Evolutionary conservation across 2,113 vertebrate genomes (phyloP).

Genomic region (Stomatorhinus ivindoensis): DNA sequence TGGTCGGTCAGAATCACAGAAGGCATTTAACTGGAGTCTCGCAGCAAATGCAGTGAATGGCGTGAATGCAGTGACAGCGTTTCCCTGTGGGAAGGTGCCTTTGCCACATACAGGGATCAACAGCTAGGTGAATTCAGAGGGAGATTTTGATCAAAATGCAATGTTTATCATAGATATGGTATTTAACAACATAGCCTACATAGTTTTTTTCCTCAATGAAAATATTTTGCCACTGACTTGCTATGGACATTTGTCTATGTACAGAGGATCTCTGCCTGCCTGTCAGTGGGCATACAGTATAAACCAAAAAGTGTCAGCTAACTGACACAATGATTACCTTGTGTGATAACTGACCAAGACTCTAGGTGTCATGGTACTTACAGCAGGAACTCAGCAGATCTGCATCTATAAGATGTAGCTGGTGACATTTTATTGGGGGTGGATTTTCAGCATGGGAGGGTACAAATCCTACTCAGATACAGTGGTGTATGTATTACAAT

Average conservation of each 20-base stretch:
- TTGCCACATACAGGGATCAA: not conserved
- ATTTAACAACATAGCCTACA: not conserved
- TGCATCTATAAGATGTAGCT: not conserved
- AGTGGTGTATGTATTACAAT: not conserved
- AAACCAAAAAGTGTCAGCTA: conserved; percentile 18
- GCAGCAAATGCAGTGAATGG: conserved; percentile 32
- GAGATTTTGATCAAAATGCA: not conserved
- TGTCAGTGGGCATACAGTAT: not conserved
- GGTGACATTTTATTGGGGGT: not conserved
- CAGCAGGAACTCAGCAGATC: not conserved
- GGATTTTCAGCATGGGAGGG: not conserved
- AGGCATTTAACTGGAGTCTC: conserved; percentile 39
- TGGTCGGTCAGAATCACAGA: conserved; percentile 42
- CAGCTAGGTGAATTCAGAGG: not conserved
- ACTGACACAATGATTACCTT: conserved; percentile 34
- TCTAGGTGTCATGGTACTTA: too few species aligned
- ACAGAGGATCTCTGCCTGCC: not conserved
- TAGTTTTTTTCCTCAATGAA: not conserved
- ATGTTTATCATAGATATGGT: not conserved
- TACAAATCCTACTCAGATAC: not conserved
- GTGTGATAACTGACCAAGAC: conserved; percentile 38
- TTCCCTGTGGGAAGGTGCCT: conserved; percentile 27
- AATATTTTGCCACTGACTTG: not conserved
- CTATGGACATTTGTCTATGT: not conserved
- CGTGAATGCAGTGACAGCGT: conserved; percentile 12